These are phyloP conservation scores for Drosophila maculinotata DNA, from an alignment of 2,888 invertebrate genomes.

Conservation along the genomic window DNA sequence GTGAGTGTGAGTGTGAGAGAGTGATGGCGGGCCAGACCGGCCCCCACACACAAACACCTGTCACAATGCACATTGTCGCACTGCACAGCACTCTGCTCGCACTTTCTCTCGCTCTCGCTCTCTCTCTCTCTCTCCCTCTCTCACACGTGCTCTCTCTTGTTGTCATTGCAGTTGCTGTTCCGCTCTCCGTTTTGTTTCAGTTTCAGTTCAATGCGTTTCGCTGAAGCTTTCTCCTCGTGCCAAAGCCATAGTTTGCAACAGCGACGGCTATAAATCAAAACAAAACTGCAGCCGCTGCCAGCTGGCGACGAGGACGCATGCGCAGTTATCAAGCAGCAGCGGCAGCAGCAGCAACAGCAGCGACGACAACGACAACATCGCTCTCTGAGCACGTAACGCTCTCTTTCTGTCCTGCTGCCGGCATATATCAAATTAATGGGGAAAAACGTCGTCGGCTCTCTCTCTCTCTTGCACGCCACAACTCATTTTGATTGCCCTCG, in stretches of 20 bases:
- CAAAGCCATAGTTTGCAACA: conserved; percentile 23
- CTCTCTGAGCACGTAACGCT: conserved; percentile 48
- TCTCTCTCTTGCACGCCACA: conserved; percentile 56
- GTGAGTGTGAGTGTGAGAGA: conserved; percentile 11
- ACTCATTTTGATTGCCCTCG: conserved; percentile 68
- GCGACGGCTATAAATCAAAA: conserved; percentile 71
- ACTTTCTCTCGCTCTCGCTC: conserved; percentile 30
- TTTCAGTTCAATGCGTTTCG: conserved; percentile 55
- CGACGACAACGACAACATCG: conserved; percentile 15
- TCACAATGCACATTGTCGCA: conserved; percentile 61
- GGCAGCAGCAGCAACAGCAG: conserved; percentile 28
- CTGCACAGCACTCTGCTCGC: conserved; percentile 34
- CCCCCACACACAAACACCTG: conserved; percentile 79
- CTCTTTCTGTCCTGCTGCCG: conserved; percentile 61
- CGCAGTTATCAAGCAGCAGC: conserved; percentile 32
- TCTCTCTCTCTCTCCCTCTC: conserved; percentile 19
- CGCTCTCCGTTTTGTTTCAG: conserved; percentile 47
- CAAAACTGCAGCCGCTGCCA: conserved; percentile 68
- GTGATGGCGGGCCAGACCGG: conserved; percentile 59
- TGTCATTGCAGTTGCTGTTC: conserved; percentile 55
- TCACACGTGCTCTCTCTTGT: conserved; percentile 37
- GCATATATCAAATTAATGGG: conserved; percentile 81
- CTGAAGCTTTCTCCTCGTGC: conserved; percentile 51
- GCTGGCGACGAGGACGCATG: conserved; percentile 53
- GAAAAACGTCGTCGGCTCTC: conserved; percentile 71